These are phyloP conservation scores for Cisticola juncidis DNA, from an alignment of 2,113 vertebrate species.

Conservation along the genomic window DNA sequence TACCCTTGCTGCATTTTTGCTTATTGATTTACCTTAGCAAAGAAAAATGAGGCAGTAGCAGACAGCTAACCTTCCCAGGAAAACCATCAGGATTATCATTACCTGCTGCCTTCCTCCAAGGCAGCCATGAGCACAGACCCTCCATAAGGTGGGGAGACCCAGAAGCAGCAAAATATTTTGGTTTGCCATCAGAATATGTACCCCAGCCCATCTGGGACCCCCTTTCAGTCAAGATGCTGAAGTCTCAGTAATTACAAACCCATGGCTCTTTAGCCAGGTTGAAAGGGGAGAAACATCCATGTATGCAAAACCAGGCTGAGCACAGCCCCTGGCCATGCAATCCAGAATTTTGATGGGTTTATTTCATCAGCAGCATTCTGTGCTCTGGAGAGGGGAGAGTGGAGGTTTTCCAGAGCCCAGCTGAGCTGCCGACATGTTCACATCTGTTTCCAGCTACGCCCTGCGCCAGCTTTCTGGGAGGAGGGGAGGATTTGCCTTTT, in stretches of 20 bases:
- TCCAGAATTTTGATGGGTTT: not conserved
- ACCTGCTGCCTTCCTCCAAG: not conserved
- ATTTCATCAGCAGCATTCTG: not conserved
- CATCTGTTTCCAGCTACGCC: conserved; percentile 73
- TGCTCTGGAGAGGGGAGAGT: not conserved
- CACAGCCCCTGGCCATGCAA: fast-evolving
- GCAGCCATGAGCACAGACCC: not conserved
- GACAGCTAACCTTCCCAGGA: not conserved
- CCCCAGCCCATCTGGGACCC: fast-evolving
- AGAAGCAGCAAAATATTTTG: not conserved
- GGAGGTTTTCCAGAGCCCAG: not conserved
- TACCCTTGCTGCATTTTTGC: not conserved
- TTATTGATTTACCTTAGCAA: not conserved
- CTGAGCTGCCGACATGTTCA: not conserved
- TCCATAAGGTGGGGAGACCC: not conserved
- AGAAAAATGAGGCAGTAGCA: not conserved
- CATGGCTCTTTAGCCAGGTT: not conserved
- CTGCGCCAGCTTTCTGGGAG: not conserved
- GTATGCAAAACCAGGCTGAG: not conserved
- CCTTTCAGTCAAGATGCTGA: not conserved
- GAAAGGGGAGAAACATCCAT: not conserved
- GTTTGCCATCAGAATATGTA: not conserved
- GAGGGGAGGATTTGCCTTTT: conserved; percentile 28
- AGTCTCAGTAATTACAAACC: not conserved
- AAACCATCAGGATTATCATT: not conserved